These are phyloP conservation scores for Aleiodes testaceus DNA, from an alignment of 2,888 invertebrate genomes.

Conservation along the genomic window DNA sequence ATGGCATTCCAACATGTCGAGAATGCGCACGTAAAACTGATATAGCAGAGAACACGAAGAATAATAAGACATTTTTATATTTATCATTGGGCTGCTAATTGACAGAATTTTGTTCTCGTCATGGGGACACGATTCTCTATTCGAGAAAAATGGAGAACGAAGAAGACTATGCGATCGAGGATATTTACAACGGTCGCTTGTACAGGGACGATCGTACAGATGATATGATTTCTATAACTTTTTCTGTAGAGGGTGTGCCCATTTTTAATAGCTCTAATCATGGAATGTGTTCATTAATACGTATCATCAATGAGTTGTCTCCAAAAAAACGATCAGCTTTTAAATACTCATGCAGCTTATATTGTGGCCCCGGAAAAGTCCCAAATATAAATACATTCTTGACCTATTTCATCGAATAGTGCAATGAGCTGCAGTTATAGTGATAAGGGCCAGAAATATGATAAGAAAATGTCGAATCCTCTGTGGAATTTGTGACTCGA, in stretches of 20 bases:
- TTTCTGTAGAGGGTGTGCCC: slow-evolving; percentile 27
- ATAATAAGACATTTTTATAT: slow-evolving; percentile 35
- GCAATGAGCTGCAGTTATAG: slow-evolving; percentile 32
- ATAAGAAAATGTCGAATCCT: slow-evolving; percentile 42
- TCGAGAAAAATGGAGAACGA: too few species aligned
- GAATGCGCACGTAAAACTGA: slow-evolving; percentile 22
- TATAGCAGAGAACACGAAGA: slow-evolving; percentile 9
- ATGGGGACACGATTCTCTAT: slow-evolving; percentile 18
- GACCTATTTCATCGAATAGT: slow-evolving; percentile 45
- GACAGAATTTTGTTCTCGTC: slow-evolving; percentile 17
- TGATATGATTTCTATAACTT: slow-evolving; percentile 35
- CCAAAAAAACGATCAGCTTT: slow-evolving; percentile 28
- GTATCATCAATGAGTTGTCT: slow-evolving; percentile 49
- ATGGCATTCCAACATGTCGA: slow-evolving; percentile 8
- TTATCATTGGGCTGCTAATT: slow-evolving; percentile 19
- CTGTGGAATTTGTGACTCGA: slow-evolving; percentile 43
- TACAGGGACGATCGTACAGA: slow-evolving; percentile 27
- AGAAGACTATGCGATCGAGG: slow-evolving; percentile 38
- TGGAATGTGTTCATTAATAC: slow-evolving; percentile 26
- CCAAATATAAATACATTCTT: too few species aligned
- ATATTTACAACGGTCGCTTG: slow-evolving; percentile 35
- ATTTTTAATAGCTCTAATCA: slow-evolving; percentile 36
- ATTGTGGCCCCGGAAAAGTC: too few species aligned
- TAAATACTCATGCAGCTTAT: slow-evolving; percentile 38
- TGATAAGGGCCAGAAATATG: slow-evolving; percentile 19